These are phyloP conservation scores for Ophiothrix spiculata DNA, from an alignment of 35 echinoderm and acorn worm genomes.

Conservation along the genomic window DNA sequence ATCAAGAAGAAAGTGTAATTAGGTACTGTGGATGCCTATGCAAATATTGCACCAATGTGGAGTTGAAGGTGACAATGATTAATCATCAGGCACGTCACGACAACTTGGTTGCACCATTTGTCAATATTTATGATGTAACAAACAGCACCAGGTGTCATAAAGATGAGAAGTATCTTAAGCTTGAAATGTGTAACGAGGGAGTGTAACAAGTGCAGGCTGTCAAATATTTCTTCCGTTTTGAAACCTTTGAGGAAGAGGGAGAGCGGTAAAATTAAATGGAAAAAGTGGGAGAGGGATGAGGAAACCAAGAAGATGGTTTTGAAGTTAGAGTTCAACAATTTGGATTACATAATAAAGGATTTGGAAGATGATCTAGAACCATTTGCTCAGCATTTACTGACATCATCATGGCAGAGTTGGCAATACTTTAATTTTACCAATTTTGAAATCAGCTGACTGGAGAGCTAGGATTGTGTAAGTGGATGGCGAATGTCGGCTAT, in stretches of 20 bases:
- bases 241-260: neutral
- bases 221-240: too few species aligned
- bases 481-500: too few species aligned
- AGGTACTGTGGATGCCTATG: neutral
- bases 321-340: too few species aligned
- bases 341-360: too few species aligned
- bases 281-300: neutral
- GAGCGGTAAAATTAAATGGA: neutral
- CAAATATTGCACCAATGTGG: neutral
- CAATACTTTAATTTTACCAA: conserved; percentile 27
- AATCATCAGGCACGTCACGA: neutral
- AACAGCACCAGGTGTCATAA: neutral
- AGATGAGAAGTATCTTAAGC: neutral
- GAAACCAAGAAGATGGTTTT: neutral
- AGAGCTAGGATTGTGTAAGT: too few species aligned
- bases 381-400: conserved; percentile 17
- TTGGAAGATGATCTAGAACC: neutral
- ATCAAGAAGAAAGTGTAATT: neutral
- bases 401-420: conserved; percentile 19
- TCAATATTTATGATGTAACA: neutral
- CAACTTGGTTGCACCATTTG: neutral
- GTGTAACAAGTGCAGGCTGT: neutral
- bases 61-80: neutral
- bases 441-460: too few species aligned
- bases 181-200: neutral